Evolutionary conservation across 2,888 invertebrate species (phyloP).

Genomic region (Serripes groenlandicus): DNA sequence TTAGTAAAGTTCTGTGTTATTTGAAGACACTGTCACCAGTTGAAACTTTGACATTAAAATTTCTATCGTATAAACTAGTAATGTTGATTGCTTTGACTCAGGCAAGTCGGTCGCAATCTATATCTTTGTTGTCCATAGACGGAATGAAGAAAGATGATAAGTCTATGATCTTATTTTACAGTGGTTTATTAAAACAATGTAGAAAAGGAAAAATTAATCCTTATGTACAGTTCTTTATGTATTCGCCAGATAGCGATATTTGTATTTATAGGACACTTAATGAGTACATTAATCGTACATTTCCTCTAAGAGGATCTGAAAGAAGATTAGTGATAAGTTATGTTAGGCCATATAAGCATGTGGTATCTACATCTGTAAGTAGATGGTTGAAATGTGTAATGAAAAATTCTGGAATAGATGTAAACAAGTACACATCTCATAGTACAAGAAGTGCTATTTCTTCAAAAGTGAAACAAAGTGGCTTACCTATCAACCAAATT

Average conservation of each 20-base stretch:
- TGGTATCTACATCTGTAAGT: too few relatives aligned
- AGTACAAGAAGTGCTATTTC: too few relatives aligned
- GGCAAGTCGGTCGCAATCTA: conserved; percentile 29
- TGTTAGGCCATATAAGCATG: too few relatives aligned
- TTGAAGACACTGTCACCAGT: conserved; percentile 25
- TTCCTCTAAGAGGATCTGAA: background rate
- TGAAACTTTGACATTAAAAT: conserved; percentile 13
- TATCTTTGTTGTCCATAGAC: conserved; percentile 1
- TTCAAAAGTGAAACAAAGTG: too few relatives aligned
- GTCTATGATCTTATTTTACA: background rate
- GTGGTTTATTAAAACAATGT: conserved; percentile 16
- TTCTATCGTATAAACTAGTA: conserved; percentile 22
- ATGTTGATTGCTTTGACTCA: conserved; percentile 21
- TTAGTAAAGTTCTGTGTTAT: conserved; percentile 18
- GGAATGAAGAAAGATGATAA: conserved; percentile 8
- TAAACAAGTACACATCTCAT: too few relatives aligned
- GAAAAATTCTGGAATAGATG: too few relatives aligned
- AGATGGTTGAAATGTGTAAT: too few relatives aligned
- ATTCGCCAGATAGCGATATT: conserved; percentile 12
- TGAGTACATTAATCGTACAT: background rate
- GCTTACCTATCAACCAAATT: too few relatives aligned
- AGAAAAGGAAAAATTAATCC: conserved; percentile 20
- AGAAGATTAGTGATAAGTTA: too few relatives aligned
- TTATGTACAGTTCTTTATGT: background rate
- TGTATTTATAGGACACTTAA: conserved; percentile 9